phyloP scores from a whole-genome alignment of 2,888 invertebrate genomes.

The Melitaea athalia region DNA sequence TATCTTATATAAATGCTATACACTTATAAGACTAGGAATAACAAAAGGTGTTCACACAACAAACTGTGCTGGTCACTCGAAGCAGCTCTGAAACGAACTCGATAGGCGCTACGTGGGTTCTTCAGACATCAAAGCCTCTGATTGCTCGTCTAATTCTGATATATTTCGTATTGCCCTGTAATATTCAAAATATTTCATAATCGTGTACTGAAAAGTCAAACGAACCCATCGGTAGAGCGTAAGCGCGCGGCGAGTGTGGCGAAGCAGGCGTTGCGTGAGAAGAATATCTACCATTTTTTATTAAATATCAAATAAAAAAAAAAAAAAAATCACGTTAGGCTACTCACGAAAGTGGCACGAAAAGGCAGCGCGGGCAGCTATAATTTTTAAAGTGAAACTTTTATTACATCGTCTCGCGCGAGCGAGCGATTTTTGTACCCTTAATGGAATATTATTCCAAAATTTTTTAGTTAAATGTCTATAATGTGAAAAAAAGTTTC shows the following conservation, averaged over 20 bases:
- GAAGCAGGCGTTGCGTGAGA: constrained; percentile 43
- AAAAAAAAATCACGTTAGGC: too few relatives aligned
- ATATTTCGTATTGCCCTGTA: constrained; percentile 72
- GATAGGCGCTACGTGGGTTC: constrained; percentile 69
- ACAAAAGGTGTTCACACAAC: constrained; percentile 52
- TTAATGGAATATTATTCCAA: too few relatives aligned
- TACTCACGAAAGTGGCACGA: too few relatives aligned
- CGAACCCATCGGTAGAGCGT: constrained; percentile 58
- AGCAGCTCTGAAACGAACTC: constrained; percentile 18
- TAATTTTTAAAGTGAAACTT: too few relatives aligned
- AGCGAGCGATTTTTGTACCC: too few relatives aligned
- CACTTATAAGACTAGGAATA: constrained; percentile 45
- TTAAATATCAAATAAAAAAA: too few relatives aligned
- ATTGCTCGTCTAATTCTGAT: constrained; percentile 83
- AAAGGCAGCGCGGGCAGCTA: too few relatives aligned
- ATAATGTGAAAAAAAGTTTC: too few relatives aligned
- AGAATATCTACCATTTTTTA: too few relatives aligned
- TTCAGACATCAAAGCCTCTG: constrained; percentile 82
- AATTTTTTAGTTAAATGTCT: too few relatives aligned
- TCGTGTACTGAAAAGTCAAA: constrained; percentile 45
- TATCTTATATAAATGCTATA: constrained; percentile 39
- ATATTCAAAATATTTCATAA: constrained; percentile 14
- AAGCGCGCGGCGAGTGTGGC: constrained; percentile 44
- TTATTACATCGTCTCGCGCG: too few relatives aligned
- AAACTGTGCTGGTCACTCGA: constrained; percentile 50